Conservation (phyloP, 2,797 vertebrate species). For the Perdix hodgsoniae region DNA sequence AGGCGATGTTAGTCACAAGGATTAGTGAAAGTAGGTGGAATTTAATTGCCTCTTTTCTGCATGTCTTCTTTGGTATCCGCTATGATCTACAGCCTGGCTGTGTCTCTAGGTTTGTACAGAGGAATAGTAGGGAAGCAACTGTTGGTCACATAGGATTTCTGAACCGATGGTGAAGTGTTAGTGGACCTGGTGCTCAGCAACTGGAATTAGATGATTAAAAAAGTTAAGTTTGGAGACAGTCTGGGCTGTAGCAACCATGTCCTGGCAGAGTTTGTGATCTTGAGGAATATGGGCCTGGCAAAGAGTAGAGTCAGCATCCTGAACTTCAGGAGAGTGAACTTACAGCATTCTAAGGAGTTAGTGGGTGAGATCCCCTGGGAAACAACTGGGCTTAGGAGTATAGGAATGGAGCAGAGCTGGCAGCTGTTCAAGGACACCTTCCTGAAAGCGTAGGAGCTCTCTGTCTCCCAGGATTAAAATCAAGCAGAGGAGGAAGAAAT, state of each 20-base stretch:
- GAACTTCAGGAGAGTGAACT: background rate
- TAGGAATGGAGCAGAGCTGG: background rate
- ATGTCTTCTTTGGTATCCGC: background rate
- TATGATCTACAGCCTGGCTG: background rate
- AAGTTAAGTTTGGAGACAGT: no score
- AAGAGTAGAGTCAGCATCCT: background rate
- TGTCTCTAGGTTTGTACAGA: background rate
- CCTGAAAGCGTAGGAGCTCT: no score
- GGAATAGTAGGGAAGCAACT: rapidly evolving
- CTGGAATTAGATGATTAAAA: no score
- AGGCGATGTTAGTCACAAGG: background rate
- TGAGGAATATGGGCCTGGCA: background rate
- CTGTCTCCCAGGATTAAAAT: no score
- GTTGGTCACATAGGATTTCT: background rate
- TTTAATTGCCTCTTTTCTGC: no score
- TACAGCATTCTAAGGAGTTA: background rate
- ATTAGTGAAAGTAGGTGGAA: background rate
- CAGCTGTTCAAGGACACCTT: background rate
- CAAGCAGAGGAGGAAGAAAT: no score
- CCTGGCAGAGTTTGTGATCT: no score
- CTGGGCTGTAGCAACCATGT: no score
- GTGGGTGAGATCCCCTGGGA: background rate
- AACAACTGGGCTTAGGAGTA: background rate
- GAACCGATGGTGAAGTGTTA: no score
- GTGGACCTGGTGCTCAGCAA: no score